A percentile compares a stretch with the other conserved stretches of the same genome.
phyloP scores from a whole-genome alignment of 2,797 vertebrate genomes.

The Siniperca undulata region DNA sequence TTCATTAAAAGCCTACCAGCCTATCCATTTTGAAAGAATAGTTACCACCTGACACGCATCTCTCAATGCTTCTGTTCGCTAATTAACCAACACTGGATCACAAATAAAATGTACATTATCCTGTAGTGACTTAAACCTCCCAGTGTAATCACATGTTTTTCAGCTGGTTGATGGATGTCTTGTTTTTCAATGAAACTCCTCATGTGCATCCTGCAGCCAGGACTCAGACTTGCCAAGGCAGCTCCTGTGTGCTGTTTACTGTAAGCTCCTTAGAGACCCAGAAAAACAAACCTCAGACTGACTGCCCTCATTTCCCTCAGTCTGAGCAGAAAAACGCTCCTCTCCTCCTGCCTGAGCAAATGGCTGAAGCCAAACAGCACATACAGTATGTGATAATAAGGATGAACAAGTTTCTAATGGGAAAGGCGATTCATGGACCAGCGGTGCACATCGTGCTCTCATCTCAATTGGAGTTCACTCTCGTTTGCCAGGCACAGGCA shows the following conservation, averaged over 20 bases:
- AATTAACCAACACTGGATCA: background rate
- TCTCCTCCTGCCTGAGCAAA: slow-evolving; percentile 39
- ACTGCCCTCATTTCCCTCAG: slow-evolving; percentile 70
- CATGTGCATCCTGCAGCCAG: slow-evolving; percentile 47
- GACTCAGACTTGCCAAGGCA: slow-evolving; percentile 35
- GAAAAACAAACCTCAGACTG: slow-evolving; percentile 62
- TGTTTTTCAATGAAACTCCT: slow-evolving; percentile 47
- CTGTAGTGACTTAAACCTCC: slow-evolving; percentile 19
- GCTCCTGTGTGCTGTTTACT: slow-evolving; percentile 64
- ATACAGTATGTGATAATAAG: slow-evolving; percentile 47
- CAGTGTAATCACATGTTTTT: slow-evolving; percentile 18
- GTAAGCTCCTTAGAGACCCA: slow-evolving; percentile 67
- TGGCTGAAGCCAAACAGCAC: slow-evolving; percentile 34
- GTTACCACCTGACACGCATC: background rate
- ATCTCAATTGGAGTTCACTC: slow-evolving; percentile 37
- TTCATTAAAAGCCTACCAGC: background rate
- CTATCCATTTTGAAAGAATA: no score
- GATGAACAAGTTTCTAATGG: slow-evolving; percentile 66
- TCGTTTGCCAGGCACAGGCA: slow-evolving; percentile 4
- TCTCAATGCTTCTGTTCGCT: background rate
- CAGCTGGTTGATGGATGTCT: slow-evolving; percentile 54
- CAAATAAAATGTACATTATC: background rate
- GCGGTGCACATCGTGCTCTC: slow-evolving; percentile 36
- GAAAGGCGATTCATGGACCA: slow-evolving; percentile 41
- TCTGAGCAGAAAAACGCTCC: slow-evolving; percentile 22